Base-by-base conservation (phyloP, 2,888 invertebrate species). In the Drosophila longiperda region DNA sequence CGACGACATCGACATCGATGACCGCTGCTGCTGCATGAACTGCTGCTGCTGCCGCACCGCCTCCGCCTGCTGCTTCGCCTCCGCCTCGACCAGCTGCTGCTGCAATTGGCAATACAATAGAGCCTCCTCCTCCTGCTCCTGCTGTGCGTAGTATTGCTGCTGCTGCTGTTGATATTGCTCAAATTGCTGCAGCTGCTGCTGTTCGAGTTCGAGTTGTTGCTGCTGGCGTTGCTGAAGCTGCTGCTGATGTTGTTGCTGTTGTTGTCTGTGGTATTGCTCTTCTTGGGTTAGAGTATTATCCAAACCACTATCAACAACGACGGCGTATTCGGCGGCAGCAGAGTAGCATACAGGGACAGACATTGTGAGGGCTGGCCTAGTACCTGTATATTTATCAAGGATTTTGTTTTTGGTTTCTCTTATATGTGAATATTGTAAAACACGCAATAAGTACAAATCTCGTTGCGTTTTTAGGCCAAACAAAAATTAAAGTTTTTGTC, bases 341-440 rank as follows among this genome's bases (percentile, higher is more conserved):
- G 93, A 92, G 92, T 92, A 93, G 92, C 93, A 92, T 92, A 92
- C 93, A 93, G 93, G 93, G 93, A 92, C 93, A 93, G 93, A 93
- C 93, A 93, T 93, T 92, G 92, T 93, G 92, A 93, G 93, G 93
- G 93, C 93, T 93, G 93, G 93, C 93, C 93, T 93, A 93, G 93
- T 93, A 93, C 93, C 93, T 93, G 91, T 83, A 82, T 73, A 79
- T 78, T 45, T 45, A 74, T 77, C 80, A 82, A 83, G 79, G 75
- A 66, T 72, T 71, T 78, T 72, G 70, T 67, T 29, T 68, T 65
- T 67, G 64, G 62, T 42, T 66, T 82, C 60, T 50, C 67, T 32
- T 50, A 58, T 71, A 54, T 45, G 45, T 45, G 65, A 62, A 54
- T 75, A 42, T 54, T 45, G 48, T 62, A 65, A 78, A 83, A 61